Percentiles rank a stretch among this genome's conserved stretches.
Conservation (phyloP, 2,797 vertebrate genomes). For the Microcaecilia unicolor region DNA sequence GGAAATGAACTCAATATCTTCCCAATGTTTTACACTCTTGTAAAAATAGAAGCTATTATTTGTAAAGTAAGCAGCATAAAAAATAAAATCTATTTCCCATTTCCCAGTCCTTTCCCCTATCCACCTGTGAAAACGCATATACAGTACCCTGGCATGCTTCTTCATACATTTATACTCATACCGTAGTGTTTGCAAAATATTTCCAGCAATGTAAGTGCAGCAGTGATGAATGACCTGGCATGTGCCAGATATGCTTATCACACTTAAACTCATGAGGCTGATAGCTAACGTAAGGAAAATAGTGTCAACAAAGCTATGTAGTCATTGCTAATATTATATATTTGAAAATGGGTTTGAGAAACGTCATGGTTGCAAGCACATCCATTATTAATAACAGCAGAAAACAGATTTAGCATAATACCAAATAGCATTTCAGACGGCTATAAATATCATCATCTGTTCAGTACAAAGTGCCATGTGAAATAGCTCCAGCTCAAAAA, state of each 20-base stretch:
- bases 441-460: background rate
- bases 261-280: background rate
- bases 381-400: background rate
- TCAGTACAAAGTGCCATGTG: background rate
- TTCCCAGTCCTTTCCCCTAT: slow-evolving; percentile 19
- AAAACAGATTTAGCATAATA: background rate
- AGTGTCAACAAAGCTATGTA: accelerated
- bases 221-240: slow-evolving; percentile 11
- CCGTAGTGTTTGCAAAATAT: slow-evolving; percentile 6
- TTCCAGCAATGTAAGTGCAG: slow-evolving; percentile 21
- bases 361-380: too few relatives aligned
- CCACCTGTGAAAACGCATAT: too few relatives aligned
- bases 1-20: too few relatives aligned
- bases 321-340: background rate
- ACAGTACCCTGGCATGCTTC: slow-evolving; percentile 16
- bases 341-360: too few relatives aligned
- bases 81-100: too few relatives aligned
- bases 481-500: slow-evolving; percentile 21
- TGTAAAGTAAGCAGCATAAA: too few relatives aligned
- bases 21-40: background rate
- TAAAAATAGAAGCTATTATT: background rate
- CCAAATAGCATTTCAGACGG: background rate
- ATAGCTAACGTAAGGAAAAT: background rate
- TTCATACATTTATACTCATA: slow-evolving; percentile 25
- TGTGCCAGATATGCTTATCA: accelerated